Conservation (phyloP, 2,113 vertebrate species). For the Anguilla rostrata region DNA sequence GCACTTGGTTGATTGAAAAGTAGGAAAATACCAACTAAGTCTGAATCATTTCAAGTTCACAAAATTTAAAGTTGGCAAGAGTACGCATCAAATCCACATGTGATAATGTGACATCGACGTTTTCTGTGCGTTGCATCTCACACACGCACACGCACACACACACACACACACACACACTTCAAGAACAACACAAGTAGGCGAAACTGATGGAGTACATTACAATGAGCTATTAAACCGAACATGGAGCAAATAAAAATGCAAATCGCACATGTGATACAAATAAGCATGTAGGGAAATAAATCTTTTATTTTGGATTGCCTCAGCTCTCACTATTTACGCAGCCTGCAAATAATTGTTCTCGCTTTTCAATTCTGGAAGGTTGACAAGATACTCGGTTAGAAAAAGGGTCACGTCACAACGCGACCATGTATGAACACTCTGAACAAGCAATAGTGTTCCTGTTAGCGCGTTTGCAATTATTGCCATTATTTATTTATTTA, state of each 20-base stretch:
- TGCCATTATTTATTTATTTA: too few relatives aligned
- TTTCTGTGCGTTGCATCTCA: too few relatives aligned
- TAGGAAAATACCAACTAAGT: neutral
- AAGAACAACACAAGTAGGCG: neutral
- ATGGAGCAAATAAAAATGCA: neutral
- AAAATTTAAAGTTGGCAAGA: neutral
- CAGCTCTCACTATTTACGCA: neutral
- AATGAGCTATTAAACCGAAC: neutral
- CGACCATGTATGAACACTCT: too few relatives aligned
- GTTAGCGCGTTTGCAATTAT: too few relatives aligned
- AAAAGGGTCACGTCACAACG: neutral
- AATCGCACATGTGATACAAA: neutral
- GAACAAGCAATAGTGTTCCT: too few relatives aligned
- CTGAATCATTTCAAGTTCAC: neutral
- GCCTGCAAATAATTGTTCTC: neutral
- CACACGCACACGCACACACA: too few relatives aligned
- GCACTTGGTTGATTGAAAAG: neutral
- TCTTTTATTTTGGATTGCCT: neutral
- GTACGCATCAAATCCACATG: too few relatives aligned
- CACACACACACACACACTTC: too few relatives aligned
- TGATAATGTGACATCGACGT: too few relatives aligned
- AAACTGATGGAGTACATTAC: neutral
- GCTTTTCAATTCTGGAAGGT: neutral
- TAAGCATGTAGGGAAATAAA: neutral
- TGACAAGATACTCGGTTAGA: neutral